Evolutionary conservation across 2,797 vertebrate genomes (phyloP), one percentile per base, ranked within the genome.

Genomic region (Xiphophorus birchmanni): DNA sequence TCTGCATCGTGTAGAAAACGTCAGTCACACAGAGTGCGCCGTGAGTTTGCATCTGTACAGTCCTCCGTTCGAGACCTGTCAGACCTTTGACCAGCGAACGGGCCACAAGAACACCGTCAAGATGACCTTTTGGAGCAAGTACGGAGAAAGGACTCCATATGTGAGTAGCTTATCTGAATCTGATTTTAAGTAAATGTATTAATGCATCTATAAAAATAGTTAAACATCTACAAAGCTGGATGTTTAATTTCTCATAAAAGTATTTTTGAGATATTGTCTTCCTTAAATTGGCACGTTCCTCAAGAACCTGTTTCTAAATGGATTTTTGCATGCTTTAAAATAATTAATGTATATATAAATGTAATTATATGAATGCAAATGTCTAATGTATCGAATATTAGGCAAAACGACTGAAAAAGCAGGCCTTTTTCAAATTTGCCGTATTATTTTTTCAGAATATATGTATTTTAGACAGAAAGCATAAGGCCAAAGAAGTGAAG

Each of bases 91-190:
- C 94, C 97, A 99, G 95, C 94, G 98, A 86, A 99, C 98, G 1
- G 98, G 99, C 12, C 97, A 99, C 94, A 98, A 89, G 92, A 97
- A 97, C 91, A 95, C 89, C 29, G 98, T 98, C 89, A 96, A 95
- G 67, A 97, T 99, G 98, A 99, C 97, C 18, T 99, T 99, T 94
- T 97, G 97, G 94, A 99, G 98, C 95, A 96, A 97, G 94, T 96
- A 93, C 77, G 98, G 99, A 82, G 93, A 97, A 89, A 97, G 94
- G 92, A 97, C 96, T 85, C 94, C 95, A 77, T 93, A 94, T 67
- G 99, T 99, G 96, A 98, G 98, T 12, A 9, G 32, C 23, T 40
- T 75, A 23, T 54, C 52, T 26, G 52, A 54, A 54, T 26, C 18
- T 3, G 18, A 23, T 40, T 67, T 67, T 5, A 67, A 40, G 18